Evolutionary conservation across 2,797 vertebrate species (phyloP).

Genomic region (Sebastes trivittatus): DNA sequence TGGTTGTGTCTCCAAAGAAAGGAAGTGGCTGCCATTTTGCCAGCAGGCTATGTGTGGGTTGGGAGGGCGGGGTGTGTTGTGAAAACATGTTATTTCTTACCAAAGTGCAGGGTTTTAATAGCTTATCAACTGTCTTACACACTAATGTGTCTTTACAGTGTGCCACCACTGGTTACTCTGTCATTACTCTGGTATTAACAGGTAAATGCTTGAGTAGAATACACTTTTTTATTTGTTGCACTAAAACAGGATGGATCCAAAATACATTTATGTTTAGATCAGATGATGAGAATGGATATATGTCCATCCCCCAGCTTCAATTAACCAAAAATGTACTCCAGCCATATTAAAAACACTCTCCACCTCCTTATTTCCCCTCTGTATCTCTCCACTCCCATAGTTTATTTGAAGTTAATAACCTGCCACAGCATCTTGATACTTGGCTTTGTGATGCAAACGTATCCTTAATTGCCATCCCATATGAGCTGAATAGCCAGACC

Average conservation of each 20-base stretch:
- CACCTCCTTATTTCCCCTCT: slow-evolving; percentile 61
- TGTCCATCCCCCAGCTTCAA: neutral
- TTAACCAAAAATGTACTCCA: slow-evolving; percentile 30
- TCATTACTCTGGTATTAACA: slow-evolving; percentile 1
- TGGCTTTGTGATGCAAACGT: slow-evolving; percentile 84
- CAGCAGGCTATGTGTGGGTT: slow-evolving; percentile 75
- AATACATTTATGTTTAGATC: neutral
- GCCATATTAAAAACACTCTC: slow-evolving; percentile 49
- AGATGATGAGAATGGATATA: neutral
- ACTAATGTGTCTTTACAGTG: slow-evolving; percentile 15
- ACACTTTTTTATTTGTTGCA: neutral
- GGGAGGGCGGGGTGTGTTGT: slow-evolving; percentile 40
- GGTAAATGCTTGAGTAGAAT: neutral
- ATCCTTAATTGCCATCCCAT: slow-evolving; percentile 76
- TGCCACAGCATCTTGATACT: slow-evolving; percentile 75
- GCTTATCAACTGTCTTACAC: slow-evolving; percentile 47
- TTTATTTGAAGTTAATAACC: slow-evolving; percentile 82
- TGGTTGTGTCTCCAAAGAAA: slow-evolving; percentile 84
- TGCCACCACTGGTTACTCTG: neutral
- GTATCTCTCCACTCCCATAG: slow-evolving; percentile 55
- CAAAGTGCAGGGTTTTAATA: slow-evolving; percentile 67
- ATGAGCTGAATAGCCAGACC: slow-evolving; percentile 75
- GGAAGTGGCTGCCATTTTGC: slow-evolving; percentile 85
- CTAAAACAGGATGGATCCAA: neutral
- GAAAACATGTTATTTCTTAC: slow-evolving; percentile 75